Evolutionary conservation across 2,888 invertebrate genomes (phyloP), one percentile per base, ranked within the genome.

Genomic region (Cheilosia impressa): DNA sequence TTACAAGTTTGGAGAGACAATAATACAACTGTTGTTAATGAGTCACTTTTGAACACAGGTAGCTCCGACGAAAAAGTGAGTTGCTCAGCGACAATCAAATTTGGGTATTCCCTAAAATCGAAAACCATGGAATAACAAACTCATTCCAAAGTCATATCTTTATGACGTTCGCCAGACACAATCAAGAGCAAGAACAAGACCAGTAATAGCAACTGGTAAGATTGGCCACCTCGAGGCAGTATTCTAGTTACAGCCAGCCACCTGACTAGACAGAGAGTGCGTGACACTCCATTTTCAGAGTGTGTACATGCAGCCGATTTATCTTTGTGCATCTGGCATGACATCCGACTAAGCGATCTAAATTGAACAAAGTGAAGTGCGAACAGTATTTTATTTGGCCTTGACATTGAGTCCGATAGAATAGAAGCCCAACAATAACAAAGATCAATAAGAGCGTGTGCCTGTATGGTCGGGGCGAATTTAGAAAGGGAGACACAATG

Each of bases 281-380:
- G 31, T 68, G 55, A 68, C 43, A 27, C 7, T 31, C 27, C 53
- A 10, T 43, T 55, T 43, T 43, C 5, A 19, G 27, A 41, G 19
- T 2, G 19, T 55, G 43, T 7, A 19, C 15, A 19, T 7, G 19
- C 19, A 17, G 15, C 27, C 13, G 13, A 53, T 66, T 66, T 41
- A 66, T 53, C 38, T 65, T 22, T 17, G 24, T 52, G 52, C 50
- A 52, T 52, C 65, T 24, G 38, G 52, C 55, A 45, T 68, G 68
- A 65, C 52, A 65, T 66, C 47, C 57, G 31, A 34, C 31, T 31
- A n/a, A 57, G 27, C 19, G 43, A 45, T 68, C 27, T 52, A 19
- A 55, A 68, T 69, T 58, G 38, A 24, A 57, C 45, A 68, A 53
- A 68, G 53, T 41, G 13, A 55, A 55, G 27, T 68, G 53, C 55